These are phyloP conservation scores for Lutjanus erythropterus DNA, from an alignment of 2,113 vertebrate species.

Conservation along the genomic window DNA sequence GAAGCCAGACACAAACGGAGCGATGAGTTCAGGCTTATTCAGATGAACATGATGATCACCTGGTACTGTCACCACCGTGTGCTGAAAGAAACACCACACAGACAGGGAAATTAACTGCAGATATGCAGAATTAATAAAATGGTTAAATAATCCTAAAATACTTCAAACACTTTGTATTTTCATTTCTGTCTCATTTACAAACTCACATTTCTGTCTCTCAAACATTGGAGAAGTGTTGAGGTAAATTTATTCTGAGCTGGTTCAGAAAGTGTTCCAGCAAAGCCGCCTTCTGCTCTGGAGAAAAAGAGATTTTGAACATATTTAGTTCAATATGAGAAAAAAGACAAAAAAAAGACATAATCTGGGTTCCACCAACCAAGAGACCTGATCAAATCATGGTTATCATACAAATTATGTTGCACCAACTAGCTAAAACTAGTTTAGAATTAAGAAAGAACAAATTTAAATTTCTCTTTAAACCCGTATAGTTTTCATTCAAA, in stretches of 20 bases:
- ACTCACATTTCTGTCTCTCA: slow-evolving; percentile 4
- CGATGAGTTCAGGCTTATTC: slow-evolving; percentile 63
- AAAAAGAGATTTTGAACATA: not conserved
- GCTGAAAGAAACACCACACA: slow-evolving; percentile 45
- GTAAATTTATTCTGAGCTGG: not conserved
- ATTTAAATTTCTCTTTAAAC: too few species aligned
- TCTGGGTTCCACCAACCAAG: too few species aligned
- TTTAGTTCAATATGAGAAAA: slow-evolving; percentile 27
- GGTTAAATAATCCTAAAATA: not conserved
- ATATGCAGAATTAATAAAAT: not conserved
- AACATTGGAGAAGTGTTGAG: not conserved
- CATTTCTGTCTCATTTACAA: not conserved
- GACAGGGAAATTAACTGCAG: not conserved
- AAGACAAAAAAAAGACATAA: too few species aligned
- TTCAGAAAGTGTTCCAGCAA: not conserved
- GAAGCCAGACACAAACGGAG: slow-evolving; percentile 68
- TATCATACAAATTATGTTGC: too few species aligned
- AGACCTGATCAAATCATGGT: too few species aligned
- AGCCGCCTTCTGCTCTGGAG: slow-evolving; percentile 56
- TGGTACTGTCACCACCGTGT: slow-evolving; percentile 51
- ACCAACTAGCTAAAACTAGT: too few species aligned
- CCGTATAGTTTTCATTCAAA: too few species aligned
- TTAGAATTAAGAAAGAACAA: too few species aligned
- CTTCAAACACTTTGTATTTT: not conserved
- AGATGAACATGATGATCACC: slow-evolving; percentile 76